Base-by-base conservation (phyloP, 2,113 vertebrate species). In the Entelurus aequoreus region DNA sequence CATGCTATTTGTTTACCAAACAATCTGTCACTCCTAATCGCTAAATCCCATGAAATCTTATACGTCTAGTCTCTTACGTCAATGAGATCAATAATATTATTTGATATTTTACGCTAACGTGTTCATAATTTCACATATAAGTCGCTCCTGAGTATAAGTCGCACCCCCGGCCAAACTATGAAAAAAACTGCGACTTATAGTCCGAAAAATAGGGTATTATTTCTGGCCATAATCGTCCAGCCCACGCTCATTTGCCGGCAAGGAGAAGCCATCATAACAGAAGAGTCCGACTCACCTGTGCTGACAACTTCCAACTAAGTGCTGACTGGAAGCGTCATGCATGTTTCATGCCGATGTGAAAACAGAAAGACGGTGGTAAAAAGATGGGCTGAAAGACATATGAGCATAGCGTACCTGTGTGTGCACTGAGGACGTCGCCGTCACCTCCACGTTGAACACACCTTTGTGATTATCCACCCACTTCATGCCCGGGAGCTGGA, bases 401-500 rank as follows among this genome's bases (percentile, higher is more conserved):
- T 37, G 13, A 6, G 12, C 35, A 5, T 54, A 6, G 47, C 48
- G 42, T 88, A 95, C 94, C 94, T 95, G 94, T 51, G 94, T 94
- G 78, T 96, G 94, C 78, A 95, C 94, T 0, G 94, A 96, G 14
- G 94, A 96, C 2, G 85, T 88, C 0, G 94, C 92, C 0, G 84
- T 85, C 77, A 96, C 89, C 62, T 94, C 93, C 15, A 96, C 94
- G 10, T 75, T 93, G 81, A 96, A 96, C 46, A 96, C 94, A 2
- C 88, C 91, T 83, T 94, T 96, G 87, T 96, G 94, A 55, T 94
- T 94, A 57, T 96, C 94, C 82, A 96, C 94, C 94, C 94, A 95
- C 80, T 95, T 95, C 94, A 95, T 95, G 62, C 94, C 94, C 3
- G 94, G 94, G 53, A 96, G 91, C 75, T 95, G 94, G 54, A 96